Evolutionary conservation across 2,797 vertebrate genomes (phyloP).

Genomic region (Gastrophryne carolinensis): DNA sequence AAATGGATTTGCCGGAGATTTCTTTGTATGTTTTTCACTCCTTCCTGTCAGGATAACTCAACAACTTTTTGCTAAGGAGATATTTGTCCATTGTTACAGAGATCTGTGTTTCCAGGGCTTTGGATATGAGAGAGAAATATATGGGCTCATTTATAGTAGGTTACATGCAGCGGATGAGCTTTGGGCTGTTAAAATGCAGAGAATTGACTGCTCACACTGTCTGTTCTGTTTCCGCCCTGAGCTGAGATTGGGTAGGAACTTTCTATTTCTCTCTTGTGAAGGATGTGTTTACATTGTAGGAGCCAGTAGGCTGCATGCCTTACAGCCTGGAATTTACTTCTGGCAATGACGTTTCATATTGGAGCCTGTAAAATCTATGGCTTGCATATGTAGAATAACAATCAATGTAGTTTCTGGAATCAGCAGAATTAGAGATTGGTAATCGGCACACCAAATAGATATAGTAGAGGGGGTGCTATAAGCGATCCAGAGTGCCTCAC

Average conservation of each 20-base stretch:
- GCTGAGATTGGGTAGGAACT: not conserved
- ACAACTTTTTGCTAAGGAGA: slow-evolving; percentile 42
- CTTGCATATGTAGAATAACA: not conserved
- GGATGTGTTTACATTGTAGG: not conserved
- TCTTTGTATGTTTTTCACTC: slow-evolving; percentile 33
- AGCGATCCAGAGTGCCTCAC: too few relatives aligned
- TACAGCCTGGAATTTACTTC: not conserved
- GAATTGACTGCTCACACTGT: slow-evolving; percentile 31
- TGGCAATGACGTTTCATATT: not conserved
- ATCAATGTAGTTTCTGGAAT: too few relatives aligned
- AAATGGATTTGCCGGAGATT: slow-evolving; percentile 46
- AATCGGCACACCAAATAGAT: too few relatives aligned
- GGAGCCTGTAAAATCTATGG: not conserved
- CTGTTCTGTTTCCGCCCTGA: slow-evolving; percentile 3
- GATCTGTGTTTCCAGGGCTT: slow-evolving; percentile 27
- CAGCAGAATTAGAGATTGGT: too few relatives aligned
- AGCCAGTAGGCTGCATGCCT: not conserved
- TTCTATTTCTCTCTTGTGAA: not conserved
- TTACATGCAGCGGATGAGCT: slow-evolving; percentile 26
- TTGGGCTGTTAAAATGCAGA: not conserved
- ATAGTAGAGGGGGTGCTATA: too few relatives aligned
- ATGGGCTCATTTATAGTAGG: slow-evolving; percentile 30
- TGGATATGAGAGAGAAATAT: not conserved
- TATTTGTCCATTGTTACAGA: slow-evolving; percentile 47
- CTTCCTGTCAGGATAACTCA: slow-evolving; percentile 31